Percentiles rank a stretch among this genome's conserved stretches.
These are phyloP conservation scores for Cheilosia soror DNA, from an alignment of 2,888 invertebrate species.

Conservation along the genomic window DNA sequence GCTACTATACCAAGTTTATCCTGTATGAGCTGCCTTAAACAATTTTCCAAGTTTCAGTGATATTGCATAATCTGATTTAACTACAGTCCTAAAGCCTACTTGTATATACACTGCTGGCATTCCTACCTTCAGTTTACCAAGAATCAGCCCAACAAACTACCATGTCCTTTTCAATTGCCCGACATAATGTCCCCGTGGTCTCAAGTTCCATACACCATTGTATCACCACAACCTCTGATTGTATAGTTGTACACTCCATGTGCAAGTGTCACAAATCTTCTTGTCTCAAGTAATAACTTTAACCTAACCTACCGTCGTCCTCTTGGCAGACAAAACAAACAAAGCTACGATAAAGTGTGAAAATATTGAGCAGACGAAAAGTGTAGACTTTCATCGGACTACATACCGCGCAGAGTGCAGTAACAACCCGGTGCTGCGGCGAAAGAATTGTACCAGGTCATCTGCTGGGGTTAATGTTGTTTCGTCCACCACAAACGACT, in stretches of 20 bases:
- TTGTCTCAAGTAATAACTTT: conserved; percentile 72
- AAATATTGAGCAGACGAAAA: conserved; percentile 67
- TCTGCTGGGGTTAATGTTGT: conserved; percentile 71
- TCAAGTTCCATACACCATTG: conserved; percentile 43
- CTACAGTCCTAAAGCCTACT: no score
- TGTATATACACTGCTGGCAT: no score
- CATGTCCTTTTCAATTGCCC: conserved; percentile 72
- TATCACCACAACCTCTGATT: conserved; percentile 32
- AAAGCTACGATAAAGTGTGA: conserved; percentile 72
- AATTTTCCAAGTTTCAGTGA: no score
- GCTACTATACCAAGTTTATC: no score
- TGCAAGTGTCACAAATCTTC: conserved; percentile 72
- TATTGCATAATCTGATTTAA: background rate
- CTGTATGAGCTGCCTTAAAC: no score
- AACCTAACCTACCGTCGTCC: conserved; percentile 46
- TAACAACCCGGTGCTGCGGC: conserved; percentile 40
- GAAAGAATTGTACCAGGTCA: conserved; percentile 72
- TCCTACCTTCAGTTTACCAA: background rate
- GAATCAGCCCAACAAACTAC: conserved; percentile 38
- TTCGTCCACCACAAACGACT: conserved; percentile 66
- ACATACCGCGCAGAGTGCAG: conserved; percentile 9
- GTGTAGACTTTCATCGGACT: conserved; percentile 59
- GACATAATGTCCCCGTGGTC: conserved; percentile 58
- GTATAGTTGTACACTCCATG: conserved; percentile 33
- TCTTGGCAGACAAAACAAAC: conserved; percentile 2